Evolutionary conservation across 2,888 invertebrate genomes (phyloP).

Genomic region (Scaptomyza cyrtandrae): DNA sequence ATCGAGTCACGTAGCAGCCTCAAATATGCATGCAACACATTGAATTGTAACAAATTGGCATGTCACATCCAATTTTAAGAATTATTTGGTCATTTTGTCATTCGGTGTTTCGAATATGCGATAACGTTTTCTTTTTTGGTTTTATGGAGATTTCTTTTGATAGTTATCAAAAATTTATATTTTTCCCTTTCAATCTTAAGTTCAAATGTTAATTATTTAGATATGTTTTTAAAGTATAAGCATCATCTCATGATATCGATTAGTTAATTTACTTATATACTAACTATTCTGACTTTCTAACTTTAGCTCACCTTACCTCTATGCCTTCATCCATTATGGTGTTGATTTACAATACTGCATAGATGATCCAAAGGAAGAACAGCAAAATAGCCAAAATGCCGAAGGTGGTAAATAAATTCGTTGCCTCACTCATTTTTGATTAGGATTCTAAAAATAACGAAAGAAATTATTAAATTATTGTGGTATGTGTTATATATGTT

Average conservation of each 20-base stretch:
- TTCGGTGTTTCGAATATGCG: neutral
- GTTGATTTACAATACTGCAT: conserved; percentile 85
- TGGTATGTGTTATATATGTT: neutral
- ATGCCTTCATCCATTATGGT: conserved; percentile 32
- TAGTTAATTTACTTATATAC: too few species aligned
- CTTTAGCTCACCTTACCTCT: conserved; percentile 24
- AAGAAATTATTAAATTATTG: conserved; percentile 21
- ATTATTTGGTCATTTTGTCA: neutral
- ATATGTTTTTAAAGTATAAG: neutral
- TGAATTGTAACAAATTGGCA: neutral
- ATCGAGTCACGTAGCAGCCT: conserved; percentile 37
- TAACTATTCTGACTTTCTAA: neutral
- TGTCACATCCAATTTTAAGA: neutral
- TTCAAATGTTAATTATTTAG: too few species aligned
- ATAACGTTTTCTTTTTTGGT: neutral
- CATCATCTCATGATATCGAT: neutral
- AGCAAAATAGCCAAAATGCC: conserved; percentile 88
- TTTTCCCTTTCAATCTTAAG: too few species aligned
- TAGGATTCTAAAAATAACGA: conserved; percentile 39
- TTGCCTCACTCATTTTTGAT: conserved; percentile 86
- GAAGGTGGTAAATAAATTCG: conserved; percentile 89
- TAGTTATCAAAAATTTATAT: too few species aligned
- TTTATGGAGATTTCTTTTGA: neutral
- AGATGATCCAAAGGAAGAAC: conserved; percentile 88
- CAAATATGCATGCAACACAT: conserved; percentile 1